Conservation (phyloP, 2,888 invertebrate species). For the Lissonota sp. region DNA sequence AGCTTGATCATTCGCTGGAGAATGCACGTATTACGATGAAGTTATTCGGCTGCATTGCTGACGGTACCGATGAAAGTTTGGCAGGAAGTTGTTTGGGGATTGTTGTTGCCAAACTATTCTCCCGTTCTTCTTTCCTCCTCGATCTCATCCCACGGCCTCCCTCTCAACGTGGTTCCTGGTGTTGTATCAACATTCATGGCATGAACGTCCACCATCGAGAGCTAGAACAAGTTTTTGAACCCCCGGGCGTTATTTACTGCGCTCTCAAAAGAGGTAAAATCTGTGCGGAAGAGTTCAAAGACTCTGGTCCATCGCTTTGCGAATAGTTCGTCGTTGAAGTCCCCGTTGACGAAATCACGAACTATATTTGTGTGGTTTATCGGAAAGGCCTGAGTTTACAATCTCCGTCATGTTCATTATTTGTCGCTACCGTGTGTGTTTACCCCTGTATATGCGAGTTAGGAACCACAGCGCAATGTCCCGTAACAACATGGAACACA, state of each 20-base stretch:
- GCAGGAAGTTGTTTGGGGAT: conserved; percentile 60
- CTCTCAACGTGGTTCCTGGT: conserved; percentile 29
- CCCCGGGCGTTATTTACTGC: conserved; percentile 38
- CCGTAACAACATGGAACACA: no score
- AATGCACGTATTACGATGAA: conserved; percentile 35
- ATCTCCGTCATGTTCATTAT: no score
- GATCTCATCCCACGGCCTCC: conserved; percentile 24
- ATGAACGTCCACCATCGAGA: conserved; percentile 5
- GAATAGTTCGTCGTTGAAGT: conserved; percentile 35
- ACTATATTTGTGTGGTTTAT: not conserved
- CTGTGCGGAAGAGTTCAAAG: conserved; percentile 51
- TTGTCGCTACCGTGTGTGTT: not conserved
- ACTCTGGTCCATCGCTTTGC: not conserved
- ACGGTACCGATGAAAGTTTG: conserved; percentile 30
- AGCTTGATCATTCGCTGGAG: conserved; percentile 18
- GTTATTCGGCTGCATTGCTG: conserved; percentile 35
- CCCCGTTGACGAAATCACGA: conserved; percentile 3
- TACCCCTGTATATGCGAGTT: not conserved
- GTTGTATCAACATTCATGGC: conserved; percentile 7
- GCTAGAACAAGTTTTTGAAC: conserved; percentile 33
- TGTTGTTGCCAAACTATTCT: conserved; percentile 62
- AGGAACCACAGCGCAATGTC: no score
- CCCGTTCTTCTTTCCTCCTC: conserved; percentile 10
- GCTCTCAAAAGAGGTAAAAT: conserved; percentile 41
- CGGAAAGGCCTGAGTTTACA: no score